These are phyloP conservation scores for Pantherophis vulpinus DNA, from an alignment of 2,797 vertebrate species.

Conservation along the genomic window DNA sequence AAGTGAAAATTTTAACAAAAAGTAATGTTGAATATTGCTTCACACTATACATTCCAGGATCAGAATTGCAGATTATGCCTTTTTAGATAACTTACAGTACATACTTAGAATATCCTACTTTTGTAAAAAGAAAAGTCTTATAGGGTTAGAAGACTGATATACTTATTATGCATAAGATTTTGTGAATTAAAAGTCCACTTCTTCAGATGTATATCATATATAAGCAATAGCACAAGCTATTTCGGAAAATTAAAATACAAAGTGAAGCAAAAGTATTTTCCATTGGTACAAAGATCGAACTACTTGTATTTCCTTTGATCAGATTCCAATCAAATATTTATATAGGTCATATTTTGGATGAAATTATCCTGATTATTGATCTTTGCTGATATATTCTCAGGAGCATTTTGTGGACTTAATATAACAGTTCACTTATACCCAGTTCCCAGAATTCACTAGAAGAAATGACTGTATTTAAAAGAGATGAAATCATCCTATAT, in stretches of 20 bases:
- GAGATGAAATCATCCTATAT: conserved; percentile 69
- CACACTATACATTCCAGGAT: not conserved
- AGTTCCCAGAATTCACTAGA: conserved; percentile 39
- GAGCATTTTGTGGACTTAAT: not conserved
- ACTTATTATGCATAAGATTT: not conserved
- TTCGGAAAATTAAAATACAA: not conserved
- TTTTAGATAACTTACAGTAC: not conserved
- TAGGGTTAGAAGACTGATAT: not conserved
- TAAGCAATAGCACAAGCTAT: not conserved
- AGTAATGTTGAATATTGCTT: not conserved
- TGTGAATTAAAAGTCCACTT: not conserved
- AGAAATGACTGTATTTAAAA: conserved; percentile 67
- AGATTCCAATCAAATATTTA: not conserved
- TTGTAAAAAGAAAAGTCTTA: not conserved
- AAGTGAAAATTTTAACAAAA: not conserved
- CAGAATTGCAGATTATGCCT: not conserved
- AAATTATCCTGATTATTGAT: not conserved
- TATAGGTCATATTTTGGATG: not conserved
- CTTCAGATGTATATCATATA: not conserved
- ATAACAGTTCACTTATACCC: not conserved
- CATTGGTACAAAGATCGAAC: not conserved
- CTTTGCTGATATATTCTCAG: not conserved
- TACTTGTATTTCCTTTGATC: not conserved
- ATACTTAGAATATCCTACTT: not conserved
- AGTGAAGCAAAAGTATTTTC: not conserved